These are phyloP conservation scores for Poecilia wingei DNA, from an alignment of 2,797 vertebrate species.

Conservation along the genomic window DNA sequence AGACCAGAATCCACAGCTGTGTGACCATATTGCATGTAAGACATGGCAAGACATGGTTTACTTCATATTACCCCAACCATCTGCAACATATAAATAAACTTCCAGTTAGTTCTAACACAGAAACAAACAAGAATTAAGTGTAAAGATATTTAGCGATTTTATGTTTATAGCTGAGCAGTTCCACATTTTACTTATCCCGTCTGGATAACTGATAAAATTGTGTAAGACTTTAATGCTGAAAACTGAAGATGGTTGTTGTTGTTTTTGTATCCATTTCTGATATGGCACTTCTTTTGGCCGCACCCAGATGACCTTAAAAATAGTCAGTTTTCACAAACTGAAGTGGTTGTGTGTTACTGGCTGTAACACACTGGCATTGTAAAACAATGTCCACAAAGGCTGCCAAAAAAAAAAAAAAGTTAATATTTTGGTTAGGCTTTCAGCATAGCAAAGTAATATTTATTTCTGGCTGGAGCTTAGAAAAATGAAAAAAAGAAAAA, in stretches of 20 bases:
- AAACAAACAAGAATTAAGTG: constrained; percentile 35
- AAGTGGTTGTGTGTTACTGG: neutral
- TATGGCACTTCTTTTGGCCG: neutral
- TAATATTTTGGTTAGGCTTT: neutral
- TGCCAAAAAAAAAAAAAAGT: neutral
- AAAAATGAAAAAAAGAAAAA: neutral
- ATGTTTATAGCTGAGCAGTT: neutral
- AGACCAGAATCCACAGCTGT: constrained; percentile 73
- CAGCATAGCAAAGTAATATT: neutral
- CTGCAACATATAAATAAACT: constrained; percentile 66
- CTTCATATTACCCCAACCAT: constrained; percentile 66
- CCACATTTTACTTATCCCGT: neutral
- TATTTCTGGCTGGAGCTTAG: neutral
- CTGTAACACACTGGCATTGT: neutral
- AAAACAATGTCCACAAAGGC: neutral
- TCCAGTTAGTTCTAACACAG: constrained; percentile 38
- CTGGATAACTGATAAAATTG: neutral
- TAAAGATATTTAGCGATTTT: constrained; percentile 8
- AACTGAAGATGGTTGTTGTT: neutral
- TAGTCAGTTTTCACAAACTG: neutral
- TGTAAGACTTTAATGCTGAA: neutral
- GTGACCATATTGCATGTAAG: constrained; percentile 73
- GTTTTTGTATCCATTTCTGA: neutral
- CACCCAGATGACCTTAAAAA: neutral
- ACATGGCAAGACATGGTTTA: constrained; percentile 57